Base-by-base conservation (phyloP, 2,113 vertebrate genomes). In the Grammomys dolichurus region DNA sequence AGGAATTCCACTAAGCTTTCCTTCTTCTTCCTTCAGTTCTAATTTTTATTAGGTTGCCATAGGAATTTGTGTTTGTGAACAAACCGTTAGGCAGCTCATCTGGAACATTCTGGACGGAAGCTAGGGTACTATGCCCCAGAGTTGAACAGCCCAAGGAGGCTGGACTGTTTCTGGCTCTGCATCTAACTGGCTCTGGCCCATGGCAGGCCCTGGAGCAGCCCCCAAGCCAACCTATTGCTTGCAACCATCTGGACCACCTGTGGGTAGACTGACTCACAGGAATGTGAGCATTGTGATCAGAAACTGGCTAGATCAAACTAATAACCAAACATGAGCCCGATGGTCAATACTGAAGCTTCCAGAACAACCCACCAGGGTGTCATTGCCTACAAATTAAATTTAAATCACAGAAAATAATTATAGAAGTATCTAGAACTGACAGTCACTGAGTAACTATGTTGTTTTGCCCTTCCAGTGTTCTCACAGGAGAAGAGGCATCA, bases 401-500 rank as follows among this genome's bases (percentile, higher is more conserved):
- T 92, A 97, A 75, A 48, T 95, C 92, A 94, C 90, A 17, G 19
- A 95, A 95, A 92, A 90, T 88, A 95, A 94, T 95, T 93, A 96
- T 16, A 81, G 85, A 91, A 93, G 96, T 92, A 96, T 82, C 82
- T 89, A 86, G 77, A 73, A 33, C 33, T 96, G 77, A 51, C 86
- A 96, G 72, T 56, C 88, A 95, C 85, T 20, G 48, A 90, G 46
- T 87, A 96, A 65, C 63, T 76, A 67, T 65, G 54, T 87, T 58
- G 87, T 24, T 85, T 91, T 95, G 85, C 48, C 82, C 40, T 63
- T 93, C 46, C 36, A 22, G 78, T 76, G 73, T 94, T 91, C 70
- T 46, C 60, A 28, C 75, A 70, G 88, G 36, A 36, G 84, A 94
- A 54, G n/a, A 91, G 73, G 89, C 73, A 73, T 11, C 10, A 78